phyloP scores from a whole-genome alignment of 2,888 invertebrate species.

The Diogma glabrata region DNA sequence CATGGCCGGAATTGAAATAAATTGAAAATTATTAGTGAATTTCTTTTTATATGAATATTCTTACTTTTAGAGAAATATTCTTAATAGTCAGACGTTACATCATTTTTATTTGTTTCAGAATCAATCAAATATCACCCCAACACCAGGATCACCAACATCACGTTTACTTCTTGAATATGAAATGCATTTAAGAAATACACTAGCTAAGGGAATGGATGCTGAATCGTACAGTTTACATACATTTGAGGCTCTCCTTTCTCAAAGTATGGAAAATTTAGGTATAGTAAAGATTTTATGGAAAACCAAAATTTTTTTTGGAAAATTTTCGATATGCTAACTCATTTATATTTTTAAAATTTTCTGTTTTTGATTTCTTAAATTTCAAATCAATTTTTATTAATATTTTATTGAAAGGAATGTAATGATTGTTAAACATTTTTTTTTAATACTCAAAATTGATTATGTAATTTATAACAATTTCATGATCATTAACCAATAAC shows the following conservation, averaged over 20 bases:
- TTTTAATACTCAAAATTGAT: conserved; percentile 2
- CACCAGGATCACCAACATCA: conserved; percentile 74
- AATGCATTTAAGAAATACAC: conserved; percentile 83
- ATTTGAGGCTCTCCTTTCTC: conserved; percentile 81
- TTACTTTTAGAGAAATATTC: too few species aligned
- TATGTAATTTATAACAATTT: too few species aligned
- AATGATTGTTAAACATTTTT: too few species aligned
- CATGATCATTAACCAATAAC: too few species aligned
- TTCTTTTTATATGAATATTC: too few species aligned
- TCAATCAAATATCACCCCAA: conserved; percentile 59
- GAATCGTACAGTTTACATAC: conserved; percentile 91
- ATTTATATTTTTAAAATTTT: background rate
- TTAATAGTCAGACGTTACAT: too few species aligned
- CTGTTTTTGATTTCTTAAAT: background rate
- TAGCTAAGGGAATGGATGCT: conserved; percentile 91
- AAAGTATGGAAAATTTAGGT: conserved; percentile 94
- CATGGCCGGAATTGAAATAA: too few species aligned
- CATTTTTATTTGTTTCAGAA: conserved; percentile 24
- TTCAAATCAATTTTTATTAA: too few species aligned
- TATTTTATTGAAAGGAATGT: too few species aligned
- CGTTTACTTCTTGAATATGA: conserved; percentile 81
- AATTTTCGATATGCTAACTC: conserved; percentile 3
- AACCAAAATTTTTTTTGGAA: too few species aligned
- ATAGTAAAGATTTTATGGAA: too few species aligned
- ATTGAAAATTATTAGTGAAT: too few species aligned